These are phyloP conservation scores for Xerus rutilus DNA, from an alignment of 2,797 vertebrate genomes.

Conservation along the genomic window DNA sequence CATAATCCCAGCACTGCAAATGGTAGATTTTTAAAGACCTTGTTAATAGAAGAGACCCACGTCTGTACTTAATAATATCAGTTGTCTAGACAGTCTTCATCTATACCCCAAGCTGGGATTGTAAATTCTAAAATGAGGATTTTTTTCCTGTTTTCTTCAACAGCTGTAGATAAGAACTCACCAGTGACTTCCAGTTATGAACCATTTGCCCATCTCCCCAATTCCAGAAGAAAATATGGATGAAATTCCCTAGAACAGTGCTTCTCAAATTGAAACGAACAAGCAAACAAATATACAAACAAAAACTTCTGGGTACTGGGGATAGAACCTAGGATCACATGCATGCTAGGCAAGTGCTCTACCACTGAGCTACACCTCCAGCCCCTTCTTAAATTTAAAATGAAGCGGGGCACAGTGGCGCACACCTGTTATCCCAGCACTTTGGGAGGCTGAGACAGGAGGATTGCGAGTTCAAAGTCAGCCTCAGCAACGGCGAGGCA, in stretches of 20 bases:
- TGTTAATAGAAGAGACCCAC: slow-evolving; percentile 27
- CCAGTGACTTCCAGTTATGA: slow-evolving; percentile 37
- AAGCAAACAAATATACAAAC: background rate
- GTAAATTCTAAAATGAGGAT: background rate
- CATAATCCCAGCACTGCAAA: slow-evolving; percentile 52
- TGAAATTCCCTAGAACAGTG: background rate
- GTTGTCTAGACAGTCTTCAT: slow-evolving; percentile 23
- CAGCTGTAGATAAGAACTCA: slow-evolving; percentile 39
- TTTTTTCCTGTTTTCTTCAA: slow-evolving; percentile 56
- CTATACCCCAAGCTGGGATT: background rate
- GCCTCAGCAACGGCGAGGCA: too few relatives aligned
- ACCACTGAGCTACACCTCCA: background rate
- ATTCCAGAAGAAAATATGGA: slow-evolving; percentile 39
- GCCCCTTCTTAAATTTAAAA: background rate
- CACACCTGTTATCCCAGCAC: too few relatives aligned
- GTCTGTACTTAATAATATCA: slow-evolving; percentile 53
- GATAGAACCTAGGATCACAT: background rate
- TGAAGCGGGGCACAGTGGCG: too few relatives aligned
- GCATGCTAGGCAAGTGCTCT: background rate
- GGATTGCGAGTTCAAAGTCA: too few relatives aligned
- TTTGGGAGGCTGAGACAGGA: too few relatives aligned
- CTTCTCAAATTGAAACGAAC: background rate
- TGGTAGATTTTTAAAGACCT: slow-evolving; percentile 52
- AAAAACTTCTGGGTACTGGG: background rate
- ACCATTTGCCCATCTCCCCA: background rate